Conservation (phyloP, 1,140 invertebrate species). For the Probaryconus sp. region DNA sequence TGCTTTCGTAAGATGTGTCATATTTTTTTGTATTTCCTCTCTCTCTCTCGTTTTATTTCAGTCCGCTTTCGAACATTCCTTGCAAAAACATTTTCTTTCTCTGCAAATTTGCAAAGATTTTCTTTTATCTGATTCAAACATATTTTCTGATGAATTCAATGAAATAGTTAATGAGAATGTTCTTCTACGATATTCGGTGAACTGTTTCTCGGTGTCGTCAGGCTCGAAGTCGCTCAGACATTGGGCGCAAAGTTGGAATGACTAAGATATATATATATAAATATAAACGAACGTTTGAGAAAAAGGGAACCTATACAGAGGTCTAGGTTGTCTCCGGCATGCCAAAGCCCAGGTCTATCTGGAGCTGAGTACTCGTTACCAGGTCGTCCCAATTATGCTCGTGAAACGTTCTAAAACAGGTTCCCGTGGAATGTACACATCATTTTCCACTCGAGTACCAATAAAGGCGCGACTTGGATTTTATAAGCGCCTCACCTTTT, state of each 20-base stretch:
- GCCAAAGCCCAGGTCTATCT: slow-evolving; percentile 25
- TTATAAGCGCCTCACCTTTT: slow-evolving; percentile 75
- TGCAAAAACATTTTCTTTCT: no score
- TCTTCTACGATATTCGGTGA: no score
- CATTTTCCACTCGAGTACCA: slow-evolving; percentile 72
- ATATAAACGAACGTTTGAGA: slow-evolving; percentile 10
- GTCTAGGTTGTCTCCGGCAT: slow-evolving; percentile 3
- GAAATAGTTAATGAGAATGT: no score
- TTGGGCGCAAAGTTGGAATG: neutral
- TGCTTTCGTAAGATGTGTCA: neutral
- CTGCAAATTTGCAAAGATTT: no score
- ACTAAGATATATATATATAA: neutral
- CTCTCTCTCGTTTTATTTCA: no score
- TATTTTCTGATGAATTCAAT: no score
- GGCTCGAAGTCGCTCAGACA: neutral
- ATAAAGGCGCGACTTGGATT: slow-evolving; percentile 74
- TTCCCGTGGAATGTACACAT: slow-evolving; percentile 73
- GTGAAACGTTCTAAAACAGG: slow-evolving; percentile 72
- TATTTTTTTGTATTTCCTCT: no score
- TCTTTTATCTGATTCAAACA: no score
- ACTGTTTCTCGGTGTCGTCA: no score
- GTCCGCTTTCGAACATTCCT: no score
- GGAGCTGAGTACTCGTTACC: slow-evolving; percentile 43
- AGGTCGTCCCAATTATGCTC: slow-evolving; percentile 74
- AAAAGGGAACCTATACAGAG: slow-evolving; percentile 5